Conservation (phyloP, 1,140 invertebrate species). For the Penaeus indicus region DNA sequence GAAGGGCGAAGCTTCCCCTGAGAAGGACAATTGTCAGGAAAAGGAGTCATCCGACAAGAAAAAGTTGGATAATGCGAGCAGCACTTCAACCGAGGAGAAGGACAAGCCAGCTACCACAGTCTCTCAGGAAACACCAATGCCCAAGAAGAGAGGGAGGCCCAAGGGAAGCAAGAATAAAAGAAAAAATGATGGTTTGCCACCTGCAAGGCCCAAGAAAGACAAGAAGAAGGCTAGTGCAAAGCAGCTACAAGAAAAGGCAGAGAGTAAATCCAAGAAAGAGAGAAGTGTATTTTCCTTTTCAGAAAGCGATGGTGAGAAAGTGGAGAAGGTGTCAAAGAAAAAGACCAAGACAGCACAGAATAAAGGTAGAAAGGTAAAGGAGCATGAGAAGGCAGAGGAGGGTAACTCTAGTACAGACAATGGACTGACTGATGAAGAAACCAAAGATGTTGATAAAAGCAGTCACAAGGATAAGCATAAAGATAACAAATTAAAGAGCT, state of each 20-base stretch:
- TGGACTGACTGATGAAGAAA: conserved; percentile 56
- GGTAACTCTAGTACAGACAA: conserved; percentile 53
- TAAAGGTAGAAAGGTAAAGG: conserved; percentile 38
- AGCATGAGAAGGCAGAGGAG: conserved; percentile 33
- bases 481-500: conserved; percentile 24
- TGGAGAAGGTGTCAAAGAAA: conserved; percentile 27
- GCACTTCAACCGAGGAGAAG: conserved; percentile 3
- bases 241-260: conserved; percentile 1
- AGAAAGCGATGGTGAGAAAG: conserved; percentile 48
- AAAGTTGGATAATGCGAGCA: neutral
- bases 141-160: conserved; percentile 63
- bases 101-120: neutral
- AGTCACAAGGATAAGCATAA: conserved; percentile 41
- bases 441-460: conserved; percentile 33
- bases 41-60: neutral
- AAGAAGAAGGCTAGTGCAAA: conserved; percentile 43
- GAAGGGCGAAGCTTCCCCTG: neutral
- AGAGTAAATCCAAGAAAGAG: conserved; percentile 47
- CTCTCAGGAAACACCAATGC: conserved; percentile 29
- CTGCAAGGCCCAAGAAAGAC: conserved; percentile 44
- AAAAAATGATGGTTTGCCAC: conserved; percentile 52
- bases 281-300: conserved; percentile 59
- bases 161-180: conserved; percentile 65
- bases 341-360: conserved; percentile 35
- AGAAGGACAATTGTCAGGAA: conserved; percentile 39